These are phyloP conservation scores for Notodonta ziczac DNA, from an alignment of 2,888 invertebrate species.

Conservation along the genomic window DNA sequence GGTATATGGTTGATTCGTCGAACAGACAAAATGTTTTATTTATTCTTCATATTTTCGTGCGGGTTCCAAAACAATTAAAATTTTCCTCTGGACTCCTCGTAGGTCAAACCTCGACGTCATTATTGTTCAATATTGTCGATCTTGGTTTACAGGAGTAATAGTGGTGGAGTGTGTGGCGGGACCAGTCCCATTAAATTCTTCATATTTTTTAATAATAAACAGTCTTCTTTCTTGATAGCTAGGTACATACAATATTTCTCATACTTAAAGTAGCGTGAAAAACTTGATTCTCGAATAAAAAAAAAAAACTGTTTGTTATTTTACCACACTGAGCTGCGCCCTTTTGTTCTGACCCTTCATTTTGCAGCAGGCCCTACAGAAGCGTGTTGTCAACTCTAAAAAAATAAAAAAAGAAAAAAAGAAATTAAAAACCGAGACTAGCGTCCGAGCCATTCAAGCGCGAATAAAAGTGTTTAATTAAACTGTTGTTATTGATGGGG, in stretches of 20 bases:
- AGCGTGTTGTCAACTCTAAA: slow-evolving; percentile 54
- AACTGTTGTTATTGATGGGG: slow-evolving; percentile 83
- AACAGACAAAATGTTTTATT: too few relatives aligned
- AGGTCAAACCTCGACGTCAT: too few relatives aligned
- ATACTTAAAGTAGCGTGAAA: not conserved
- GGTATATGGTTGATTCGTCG: too few relatives aligned
- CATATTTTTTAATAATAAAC: too few relatives aligned
- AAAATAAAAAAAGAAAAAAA: slow-evolving; percentile 69
- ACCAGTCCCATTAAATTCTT: too few relatives aligned
- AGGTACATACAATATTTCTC: not conserved
- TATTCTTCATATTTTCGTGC: too few relatives aligned
- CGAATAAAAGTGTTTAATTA: slow-evolving; percentile 83
- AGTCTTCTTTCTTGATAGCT: not conserved
- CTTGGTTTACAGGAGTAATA: too few relatives aligned
- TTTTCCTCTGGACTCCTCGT: too few relatives aligned
- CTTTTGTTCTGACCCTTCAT: slow-evolving; percentile 57
- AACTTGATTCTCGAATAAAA: slow-evolving; percentile 19
- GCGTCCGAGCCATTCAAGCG: slow-evolving; percentile 69
- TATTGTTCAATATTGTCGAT: too few relatives aligned
- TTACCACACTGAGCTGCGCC: slow-evolving; percentile 34
- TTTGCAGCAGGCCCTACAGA: slow-evolving; percentile 45
- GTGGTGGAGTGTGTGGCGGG: too few relatives aligned
- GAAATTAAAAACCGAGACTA: slow-evolving; percentile 70
- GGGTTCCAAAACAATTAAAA: too few relatives aligned
- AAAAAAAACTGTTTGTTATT: slow-evolving; percentile 31